These are phyloP conservation scores for Indri indri DNA, from an alignment of 2,113 vertebrate species.

Conservation along the genomic window DNA sequence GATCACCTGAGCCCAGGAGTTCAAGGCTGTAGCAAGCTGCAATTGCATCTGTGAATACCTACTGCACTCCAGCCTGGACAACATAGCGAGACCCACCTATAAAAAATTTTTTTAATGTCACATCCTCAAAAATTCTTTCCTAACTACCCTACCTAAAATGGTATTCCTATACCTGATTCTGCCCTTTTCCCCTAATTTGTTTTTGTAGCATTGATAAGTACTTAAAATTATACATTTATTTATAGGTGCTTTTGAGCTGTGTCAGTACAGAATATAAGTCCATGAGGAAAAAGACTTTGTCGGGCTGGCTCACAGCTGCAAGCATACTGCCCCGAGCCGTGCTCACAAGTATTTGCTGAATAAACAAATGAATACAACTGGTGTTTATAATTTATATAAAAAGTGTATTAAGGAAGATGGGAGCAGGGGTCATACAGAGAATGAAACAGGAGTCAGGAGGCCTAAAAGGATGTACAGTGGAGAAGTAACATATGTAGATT, in stretches of 20 bases:
- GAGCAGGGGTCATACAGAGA: neutral
- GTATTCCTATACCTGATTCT: neutral
- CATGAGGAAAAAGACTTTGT: neutral
- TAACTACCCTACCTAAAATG: neutral
- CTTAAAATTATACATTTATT: constrained; percentile 20
- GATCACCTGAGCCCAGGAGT: too few relatives aligned
- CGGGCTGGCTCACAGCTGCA: neutral
- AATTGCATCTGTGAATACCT: too few relatives aligned
- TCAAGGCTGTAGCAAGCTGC: too few relatives aligned
- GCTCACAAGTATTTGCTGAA: neutral
- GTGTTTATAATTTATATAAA: neutral
- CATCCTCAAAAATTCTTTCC: constrained; percentile 14
- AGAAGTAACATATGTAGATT: neutral
- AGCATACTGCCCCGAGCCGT: neutral
- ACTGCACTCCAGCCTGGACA: too few relatives aligned
- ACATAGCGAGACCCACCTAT: too few relatives aligned
- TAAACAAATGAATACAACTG: neutral
- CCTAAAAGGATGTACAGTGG: neutral
- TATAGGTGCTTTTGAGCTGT: neutral
- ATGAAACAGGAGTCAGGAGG: neutral
- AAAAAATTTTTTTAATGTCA: neutral
- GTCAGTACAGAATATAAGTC: neutral
- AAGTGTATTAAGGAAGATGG: neutral
- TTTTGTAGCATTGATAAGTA: neutral
- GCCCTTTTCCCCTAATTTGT: neutral